Percentiles rank a stretch among this genome's conserved stretches.
Conservation (phyloP, 2,888 invertebrate genomes). For the Andrena minutula region DNA sequence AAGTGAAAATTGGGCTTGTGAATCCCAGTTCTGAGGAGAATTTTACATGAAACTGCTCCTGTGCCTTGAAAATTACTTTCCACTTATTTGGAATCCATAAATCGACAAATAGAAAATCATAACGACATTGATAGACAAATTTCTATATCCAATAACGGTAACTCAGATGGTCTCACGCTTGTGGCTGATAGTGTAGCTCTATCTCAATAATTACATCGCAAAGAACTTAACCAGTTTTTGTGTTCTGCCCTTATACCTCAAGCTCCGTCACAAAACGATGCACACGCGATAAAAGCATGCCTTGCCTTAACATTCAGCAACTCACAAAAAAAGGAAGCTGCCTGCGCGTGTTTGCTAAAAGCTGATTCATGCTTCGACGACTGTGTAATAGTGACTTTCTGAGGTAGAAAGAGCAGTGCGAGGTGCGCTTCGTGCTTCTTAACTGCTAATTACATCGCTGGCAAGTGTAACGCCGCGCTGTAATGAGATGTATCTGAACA, state of each 20-base stretch:
- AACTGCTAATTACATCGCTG: slow-evolving; percentile 3
- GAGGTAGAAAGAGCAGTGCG: neutral
- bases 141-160: too few species aligned
- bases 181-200: too few species aligned
- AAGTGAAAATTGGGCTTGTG: neutral
- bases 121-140: neutral
- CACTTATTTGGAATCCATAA: neutral
- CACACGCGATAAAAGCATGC: too few species aligned
- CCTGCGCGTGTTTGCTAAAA: neutral
- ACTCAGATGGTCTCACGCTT: too few species aligned
- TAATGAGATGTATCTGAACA: slow-evolving; percentile 1
- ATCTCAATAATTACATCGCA: too few species aligned
- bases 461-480: neutral
- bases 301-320: too few species aligned
- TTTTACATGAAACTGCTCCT: neutral
- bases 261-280: too few species aligned
- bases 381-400: neutral
- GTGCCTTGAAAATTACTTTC: neutral
- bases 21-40: neutral
- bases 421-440: neutral
- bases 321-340: neutral
- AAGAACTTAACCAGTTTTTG: too few species aligned
- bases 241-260: too few species aligned
- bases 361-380: neutral
- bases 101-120: neutral